phyloP scores from a whole-genome alignment of 2,113 vertebrate species.

The Otocyon megalotis region DNA sequence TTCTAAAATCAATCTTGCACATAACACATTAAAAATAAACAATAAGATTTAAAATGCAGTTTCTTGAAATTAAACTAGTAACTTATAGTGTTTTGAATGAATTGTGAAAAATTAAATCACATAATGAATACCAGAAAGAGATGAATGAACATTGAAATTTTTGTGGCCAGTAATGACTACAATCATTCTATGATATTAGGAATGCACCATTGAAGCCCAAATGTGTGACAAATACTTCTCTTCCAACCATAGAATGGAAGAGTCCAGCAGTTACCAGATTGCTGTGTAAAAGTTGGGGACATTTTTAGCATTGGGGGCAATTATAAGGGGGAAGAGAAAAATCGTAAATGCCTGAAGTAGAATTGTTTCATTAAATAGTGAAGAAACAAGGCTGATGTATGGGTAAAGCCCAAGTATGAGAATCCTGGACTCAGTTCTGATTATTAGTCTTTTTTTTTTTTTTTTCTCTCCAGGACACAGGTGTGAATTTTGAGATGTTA shows the following conservation, averaged over 20 bases:
- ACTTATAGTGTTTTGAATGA: slow-evolving; percentile 18
- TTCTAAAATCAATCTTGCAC: background rate
- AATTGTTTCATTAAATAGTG: background rate
- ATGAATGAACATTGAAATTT: background rate
- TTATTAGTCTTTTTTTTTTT: background rate
- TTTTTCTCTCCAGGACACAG: background rate
- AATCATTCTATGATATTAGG: background rate
- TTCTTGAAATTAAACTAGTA: background rate
- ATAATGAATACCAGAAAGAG: background rate
- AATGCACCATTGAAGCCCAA: background rate
- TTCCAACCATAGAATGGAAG: background rate
- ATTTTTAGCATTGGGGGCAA: background rate
- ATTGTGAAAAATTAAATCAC: background rate
- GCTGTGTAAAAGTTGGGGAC: background rate
- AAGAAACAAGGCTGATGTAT: background rate
- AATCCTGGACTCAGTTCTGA: background rate
- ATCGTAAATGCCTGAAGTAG: background rate
- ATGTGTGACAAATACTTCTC: background rate
- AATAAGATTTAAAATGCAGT: background rate
- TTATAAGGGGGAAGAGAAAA: background rate
- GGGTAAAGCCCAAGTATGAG: background rate
- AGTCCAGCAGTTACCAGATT: background rate
- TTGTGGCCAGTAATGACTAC: background rate
- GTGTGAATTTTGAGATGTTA: background rate
- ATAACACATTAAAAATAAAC: slow-evolving; percentile 2